Evolutionary conservation across 2,797 vertebrate species (phyloP).

Genomic region (Malurus leucopterus): DNA sequence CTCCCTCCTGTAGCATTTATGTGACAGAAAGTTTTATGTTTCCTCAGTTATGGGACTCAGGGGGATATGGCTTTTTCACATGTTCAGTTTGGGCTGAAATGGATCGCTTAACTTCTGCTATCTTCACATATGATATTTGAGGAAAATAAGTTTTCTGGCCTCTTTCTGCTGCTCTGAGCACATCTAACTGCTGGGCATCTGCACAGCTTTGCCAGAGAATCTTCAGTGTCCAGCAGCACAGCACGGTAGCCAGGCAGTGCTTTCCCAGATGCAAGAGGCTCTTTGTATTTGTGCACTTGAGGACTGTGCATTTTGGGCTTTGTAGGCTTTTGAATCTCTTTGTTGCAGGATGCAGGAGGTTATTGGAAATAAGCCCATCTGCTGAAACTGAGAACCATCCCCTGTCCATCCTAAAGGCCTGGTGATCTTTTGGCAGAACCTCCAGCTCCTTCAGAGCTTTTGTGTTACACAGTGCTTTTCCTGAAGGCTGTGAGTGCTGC

Average conservation of each 20-base stretch:
- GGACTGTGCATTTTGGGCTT: neutral
- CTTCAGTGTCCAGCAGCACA: neutral
- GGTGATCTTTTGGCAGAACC: neutral
- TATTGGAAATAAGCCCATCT: neutral
- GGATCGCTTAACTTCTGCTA: neutral
- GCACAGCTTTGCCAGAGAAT: neutral
- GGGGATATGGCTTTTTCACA: neutral
- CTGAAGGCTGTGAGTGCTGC: neutral
- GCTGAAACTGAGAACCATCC: neutral
- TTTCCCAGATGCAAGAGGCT: neutral
- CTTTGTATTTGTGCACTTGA: neutral
- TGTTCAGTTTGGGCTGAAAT: neutral
- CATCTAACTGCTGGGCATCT: neutral
- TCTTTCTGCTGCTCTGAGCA: neutral
- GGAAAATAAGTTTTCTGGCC: neutral
- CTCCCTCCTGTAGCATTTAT: neutral
- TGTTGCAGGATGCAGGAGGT: neutral
- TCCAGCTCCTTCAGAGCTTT: neutral
- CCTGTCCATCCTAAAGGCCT: neutral
- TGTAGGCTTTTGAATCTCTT: neutral
- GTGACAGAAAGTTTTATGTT: neutral
- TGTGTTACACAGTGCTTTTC: neutral
- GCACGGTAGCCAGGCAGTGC: accelerated
- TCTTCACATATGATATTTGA: neutral
- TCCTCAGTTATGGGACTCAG: neutral